Conservation (phyloP, 2,888 invertebrate genomes). For the Drosophila helvetica region DNA sequence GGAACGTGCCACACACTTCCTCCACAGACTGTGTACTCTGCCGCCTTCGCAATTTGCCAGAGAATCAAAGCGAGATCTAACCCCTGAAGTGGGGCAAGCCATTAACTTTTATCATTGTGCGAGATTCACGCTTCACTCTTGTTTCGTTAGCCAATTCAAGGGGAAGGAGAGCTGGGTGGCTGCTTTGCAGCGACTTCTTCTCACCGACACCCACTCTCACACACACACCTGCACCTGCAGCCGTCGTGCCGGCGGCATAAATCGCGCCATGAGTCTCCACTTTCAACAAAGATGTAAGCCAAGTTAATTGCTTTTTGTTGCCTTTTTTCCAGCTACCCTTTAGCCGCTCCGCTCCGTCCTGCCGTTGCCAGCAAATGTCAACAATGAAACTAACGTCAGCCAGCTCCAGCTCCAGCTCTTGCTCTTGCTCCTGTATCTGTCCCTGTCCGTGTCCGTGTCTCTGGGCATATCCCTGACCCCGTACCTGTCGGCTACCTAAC, state of each 20-base stretch:
- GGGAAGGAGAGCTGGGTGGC: slow-evolving; percentile 23
- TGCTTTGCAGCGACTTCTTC: slow-evolving; percentile 20
- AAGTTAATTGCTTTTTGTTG: slow-evolving; percentile 79
- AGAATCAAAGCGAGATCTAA: slow-evolving; percentile 67
- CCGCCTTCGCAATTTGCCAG: slow-evolving; percentile 59
- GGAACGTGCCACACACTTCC: background rate
- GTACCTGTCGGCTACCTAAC: slow-evolving; percentile 6
- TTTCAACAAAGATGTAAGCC: slow-evolving; percentile 78
- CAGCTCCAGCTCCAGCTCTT: slow-evolving; percentile 26
- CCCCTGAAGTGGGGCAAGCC: slow-evolving; percentile 63
- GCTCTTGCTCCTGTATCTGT: slow-evolving; percentile 9
- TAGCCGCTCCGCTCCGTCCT: slow-evolving; percentile 29
- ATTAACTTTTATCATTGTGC: slow-evolving; percentile 64
- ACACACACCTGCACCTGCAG: slow-evolving; percentile 2
- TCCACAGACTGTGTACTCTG: slow-evolving; percentile 2
- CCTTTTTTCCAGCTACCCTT: slow-evolving; percentile 61
- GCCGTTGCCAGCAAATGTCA: slow-evolving; percentile 64
- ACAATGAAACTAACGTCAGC: slow-evolving; percentile 73
- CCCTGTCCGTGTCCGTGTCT: slow-evolving; percentile 14
- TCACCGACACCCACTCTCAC: slow-evolving; percentile 23
- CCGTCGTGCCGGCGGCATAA: slow-evolving; percentile 63
- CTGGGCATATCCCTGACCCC: slow-evolving; percentile 5
- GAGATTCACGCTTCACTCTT: slow-evolving; percentile 49
- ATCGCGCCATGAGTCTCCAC: slow-evolving; percentile 76
- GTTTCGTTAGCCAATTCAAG: slow-evolving; percentile 52